Evolutionary conservation across 1,140 invertebrate species (phyloP), one percentile per base, ranked within the genome.

Genomic region (Drosophila virilis): DNA sequence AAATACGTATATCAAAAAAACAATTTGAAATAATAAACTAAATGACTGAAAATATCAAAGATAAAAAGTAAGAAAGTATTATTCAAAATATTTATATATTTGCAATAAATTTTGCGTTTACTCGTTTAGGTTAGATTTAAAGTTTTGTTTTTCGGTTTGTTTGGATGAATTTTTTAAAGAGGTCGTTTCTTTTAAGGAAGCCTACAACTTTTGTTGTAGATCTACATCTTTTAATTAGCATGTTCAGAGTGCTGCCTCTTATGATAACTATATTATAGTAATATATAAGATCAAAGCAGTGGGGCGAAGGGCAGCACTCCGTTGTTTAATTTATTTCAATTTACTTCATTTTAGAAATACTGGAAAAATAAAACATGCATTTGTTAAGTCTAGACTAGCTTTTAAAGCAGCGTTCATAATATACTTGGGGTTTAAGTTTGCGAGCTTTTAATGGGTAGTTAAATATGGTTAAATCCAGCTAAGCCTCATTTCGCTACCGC

Each of bases 401-500:
- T 88, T 77, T 72, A 32, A 77, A 82, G 83, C 83, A 79, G 83
- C 83, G 65, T 78, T 65, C 57, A 72, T 45, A 67, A 84, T 67
- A 62, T 61, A 61, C 61, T 66, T 84, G 28, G 7, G 10, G 52
- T 42, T 59, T 75, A 50, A 15, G 13, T 75, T 60, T 54, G 60
- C 42, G 37, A 64, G 48, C 22, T 57, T 45, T 48, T 35, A 58
- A 57, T 65, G 40, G 52, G 32, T 70, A 68, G 28, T 55, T 55
- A 50, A 64, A 61, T 37, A 17, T 48, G 12, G 10, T 79, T 64
- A 88, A 88, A 91, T 91, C 90, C 90, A 91, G 78, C 83, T 90
- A 82, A 89, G 77, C 90, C 90, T 91, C 90, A 91, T 91, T 91
- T 91, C 90, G 90, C 90, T 91, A 91, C 90, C 59, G 83, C 83